Percentiles rank a stretch among this genome's conserved stretches.
phyloP scores from a whole-genome alignment of 1,140 invertebrate genomes.

The Prorops nasuta region DNA sequence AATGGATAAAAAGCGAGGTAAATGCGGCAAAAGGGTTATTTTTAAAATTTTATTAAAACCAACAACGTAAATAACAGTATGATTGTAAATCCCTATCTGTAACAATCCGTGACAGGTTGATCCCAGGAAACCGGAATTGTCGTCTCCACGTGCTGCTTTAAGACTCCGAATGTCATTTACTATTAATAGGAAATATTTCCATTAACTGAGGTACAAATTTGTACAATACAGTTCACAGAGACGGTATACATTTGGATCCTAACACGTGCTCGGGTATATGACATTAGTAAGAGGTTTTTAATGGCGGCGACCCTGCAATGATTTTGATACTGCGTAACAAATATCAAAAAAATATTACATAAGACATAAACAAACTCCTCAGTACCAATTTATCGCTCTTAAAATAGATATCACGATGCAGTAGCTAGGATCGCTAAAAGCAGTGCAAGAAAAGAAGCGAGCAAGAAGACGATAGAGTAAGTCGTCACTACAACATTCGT shows the following conservation, averaged over 20 bases:
- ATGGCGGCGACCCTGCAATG: slow-evolving; percentile 1
- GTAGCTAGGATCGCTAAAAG: slow-evolving; percentile 25
- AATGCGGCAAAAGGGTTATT: slow-evolving; percentile 12
- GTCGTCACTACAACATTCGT: slow-evolving; percentile 19
- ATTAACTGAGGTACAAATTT: too few relatives aligned
- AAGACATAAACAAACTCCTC: neutral
- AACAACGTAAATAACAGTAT: slow-evolving; percentile 31
- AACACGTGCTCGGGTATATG: slow-evolving; percentile 26
- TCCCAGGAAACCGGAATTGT: too few relatives aligned
- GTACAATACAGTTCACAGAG: too few relatives aligned
- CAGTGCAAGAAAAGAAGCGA: slow-evolving; percentile 31
- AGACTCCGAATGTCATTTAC: slow-evolving; percentile 12
- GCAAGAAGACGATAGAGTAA: slow-evolving; percentile 21
- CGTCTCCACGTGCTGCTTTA: slow-evolving; percentile 17
- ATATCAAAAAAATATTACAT: neutral
- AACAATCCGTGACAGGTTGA: neutral
- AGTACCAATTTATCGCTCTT: too few relatives aligned
- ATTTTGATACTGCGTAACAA: neutral
- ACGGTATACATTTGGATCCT: slow-evolving; percentile 18
- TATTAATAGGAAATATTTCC: too few relatives aligned
- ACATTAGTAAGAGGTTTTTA: slow-evolving; percentile 30
- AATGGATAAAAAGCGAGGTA: neutral
- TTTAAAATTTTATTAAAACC: slow-evolving; percentile 37
- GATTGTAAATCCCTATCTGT: neutral
- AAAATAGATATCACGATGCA: slow-evolving; percentile 19